Conservation (phyloP, 2,888 invertebrate genomes). For the Trachelus stipa region DNA sequence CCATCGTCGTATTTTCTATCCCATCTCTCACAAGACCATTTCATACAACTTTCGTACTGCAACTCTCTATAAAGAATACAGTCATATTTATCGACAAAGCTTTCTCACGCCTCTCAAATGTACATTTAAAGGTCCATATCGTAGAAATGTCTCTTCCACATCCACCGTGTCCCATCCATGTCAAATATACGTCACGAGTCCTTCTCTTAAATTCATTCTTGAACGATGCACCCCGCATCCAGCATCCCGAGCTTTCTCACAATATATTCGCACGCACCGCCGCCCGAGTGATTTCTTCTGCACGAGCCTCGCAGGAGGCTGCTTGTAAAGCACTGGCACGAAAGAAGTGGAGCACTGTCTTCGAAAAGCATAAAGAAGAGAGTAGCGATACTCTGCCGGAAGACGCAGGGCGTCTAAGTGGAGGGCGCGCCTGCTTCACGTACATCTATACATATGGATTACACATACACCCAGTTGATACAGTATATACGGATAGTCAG, state of each 20-base stretch:
- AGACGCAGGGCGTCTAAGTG: conserved; percentile 43
- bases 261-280: neutral
- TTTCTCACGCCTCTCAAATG: neutral
- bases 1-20: neutral
- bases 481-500: conserved; percentile 16
- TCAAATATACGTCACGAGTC: neutral
- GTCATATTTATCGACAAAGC: neutral
- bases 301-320: neutral
- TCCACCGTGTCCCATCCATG: neutral
- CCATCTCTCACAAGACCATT: neutral
- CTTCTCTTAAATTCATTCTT: neutral
- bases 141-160: neutral
- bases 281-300: neutral
- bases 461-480: conserved; percentile 2
- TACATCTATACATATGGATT: conserved; percentile 21
- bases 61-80: neutral
- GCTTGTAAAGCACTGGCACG: neutral
- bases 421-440: conserved; percentile 46
- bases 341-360: conserved; percentile 3
- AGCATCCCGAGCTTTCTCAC: neutral
- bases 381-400: conserved; percentile 28
- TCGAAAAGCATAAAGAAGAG: conserved; percentile 3
- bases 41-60: neutral
- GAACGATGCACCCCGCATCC: neutral
- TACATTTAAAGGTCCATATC: neutral